Evolutionary conservation across 2,797 vertebrate genomes (phyloP).

Genomic region (Characodon lateralis): DNA sequence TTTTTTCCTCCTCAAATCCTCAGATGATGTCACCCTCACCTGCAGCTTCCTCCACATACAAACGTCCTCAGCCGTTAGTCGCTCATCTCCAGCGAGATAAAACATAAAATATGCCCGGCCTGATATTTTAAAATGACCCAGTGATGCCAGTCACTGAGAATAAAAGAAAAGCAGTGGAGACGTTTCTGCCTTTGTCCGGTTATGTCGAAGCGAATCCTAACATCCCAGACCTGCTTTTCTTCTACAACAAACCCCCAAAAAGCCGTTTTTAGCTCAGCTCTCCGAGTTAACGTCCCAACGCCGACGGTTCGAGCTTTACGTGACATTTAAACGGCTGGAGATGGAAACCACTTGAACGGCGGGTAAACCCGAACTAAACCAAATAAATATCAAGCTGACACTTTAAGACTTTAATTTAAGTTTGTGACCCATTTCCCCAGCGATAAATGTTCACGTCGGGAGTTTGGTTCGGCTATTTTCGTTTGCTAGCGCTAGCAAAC

Average conservation of each 20-base stretch:
- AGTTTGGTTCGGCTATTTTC: conserved; percentile 36
- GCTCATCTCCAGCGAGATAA: background rate
- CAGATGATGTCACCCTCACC: conserved; percentile 75
- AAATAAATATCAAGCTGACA: rapidly evolving
- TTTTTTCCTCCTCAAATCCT: conserved; percentile 62
- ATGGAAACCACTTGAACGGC: conserved; percentile 1
- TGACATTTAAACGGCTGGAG: conserved; percentile 22
- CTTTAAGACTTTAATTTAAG: background rate
- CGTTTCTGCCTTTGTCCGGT: background rate
- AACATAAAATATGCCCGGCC: background rate
- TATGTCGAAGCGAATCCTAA: background rate
- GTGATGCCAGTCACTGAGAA: background rate
- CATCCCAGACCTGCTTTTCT: background rate
- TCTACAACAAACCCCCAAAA: background rate
- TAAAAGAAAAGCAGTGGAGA: background rate
- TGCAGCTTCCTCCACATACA: conserved; percentile 40
- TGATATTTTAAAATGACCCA: background rate
- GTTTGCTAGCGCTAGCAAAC: background rate
- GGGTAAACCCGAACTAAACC: background rate
- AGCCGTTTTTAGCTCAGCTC: background rate
- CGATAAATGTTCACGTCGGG: background rate
- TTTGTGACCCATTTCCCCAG: conserved; percentile 10
- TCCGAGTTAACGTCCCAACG: background rate
- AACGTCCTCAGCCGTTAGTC: background rate
- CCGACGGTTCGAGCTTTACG: conserved; percentile 11